Evolutionary conservation across 1,140 invertebrate genomes (phyloP).

Genomic region (Monomorium pharaonis): DNA sequence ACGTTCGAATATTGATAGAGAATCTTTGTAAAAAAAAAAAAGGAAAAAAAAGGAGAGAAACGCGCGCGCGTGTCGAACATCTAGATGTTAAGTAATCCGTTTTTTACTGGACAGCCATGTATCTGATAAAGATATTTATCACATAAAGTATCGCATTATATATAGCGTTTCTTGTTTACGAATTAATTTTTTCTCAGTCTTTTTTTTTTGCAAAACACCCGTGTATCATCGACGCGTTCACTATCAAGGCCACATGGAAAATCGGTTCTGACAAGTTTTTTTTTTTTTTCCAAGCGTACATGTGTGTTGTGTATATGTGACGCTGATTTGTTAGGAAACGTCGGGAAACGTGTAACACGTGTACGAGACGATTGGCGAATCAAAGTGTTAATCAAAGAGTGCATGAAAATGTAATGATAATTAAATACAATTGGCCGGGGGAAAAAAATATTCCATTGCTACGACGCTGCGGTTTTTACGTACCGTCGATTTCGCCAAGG

Average conservation of each 20-base stretch:
- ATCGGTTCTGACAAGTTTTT: not conserved
- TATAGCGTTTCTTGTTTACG: not conserved
- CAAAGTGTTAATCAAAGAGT: not conserved
- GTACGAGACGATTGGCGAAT: not conserved
- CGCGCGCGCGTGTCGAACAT: not conserved
- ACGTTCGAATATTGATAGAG: not conserved
- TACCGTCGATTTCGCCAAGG: not conserved
- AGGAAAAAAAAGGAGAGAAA: too few species aligned
- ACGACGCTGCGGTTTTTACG: not conserved
- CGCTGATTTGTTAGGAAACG: not conserved
- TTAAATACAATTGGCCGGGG: not conserved
- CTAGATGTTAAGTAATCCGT: not conserved
- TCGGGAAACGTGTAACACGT: not conserved
- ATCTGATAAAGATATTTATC: not conserved
- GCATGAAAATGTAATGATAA: not conserved
- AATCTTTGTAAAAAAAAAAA: not conserved
- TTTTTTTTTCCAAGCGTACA: not conserved
- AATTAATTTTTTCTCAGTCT: not conserved
- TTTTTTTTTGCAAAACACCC: not conserved
- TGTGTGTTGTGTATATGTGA: not conserved
- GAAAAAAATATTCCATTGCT: not conserved
- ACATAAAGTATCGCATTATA: conserved; percentile 31
- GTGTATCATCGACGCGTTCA: not conserved
- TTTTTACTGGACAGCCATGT: not conserved
- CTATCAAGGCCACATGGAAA: not conserved